phyloP scores from a whole-genome alignment of 92 coral and sea anemone genomes.

The Heteractis magnifica region DNA sequence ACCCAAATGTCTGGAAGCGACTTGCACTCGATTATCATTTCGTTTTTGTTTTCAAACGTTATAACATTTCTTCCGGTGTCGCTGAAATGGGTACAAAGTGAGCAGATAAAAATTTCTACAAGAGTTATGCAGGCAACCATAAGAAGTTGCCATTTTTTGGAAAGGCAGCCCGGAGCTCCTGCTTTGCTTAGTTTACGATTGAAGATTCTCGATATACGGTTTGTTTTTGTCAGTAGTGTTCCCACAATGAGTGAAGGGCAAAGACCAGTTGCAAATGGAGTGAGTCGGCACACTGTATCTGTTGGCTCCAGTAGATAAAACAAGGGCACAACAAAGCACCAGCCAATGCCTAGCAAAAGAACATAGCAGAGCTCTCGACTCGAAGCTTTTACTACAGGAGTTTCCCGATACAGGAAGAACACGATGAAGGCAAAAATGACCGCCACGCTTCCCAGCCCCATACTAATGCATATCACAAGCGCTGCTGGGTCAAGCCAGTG shows the following conservation, averaged over 20 bases:
- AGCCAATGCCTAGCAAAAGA: constrained; percentile 66
- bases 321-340: constrained; percentile 73
- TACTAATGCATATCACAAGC: constrained; percentile 48
- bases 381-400: constrained; percentile 87
- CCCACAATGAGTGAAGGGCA: constrained; percentile 78
- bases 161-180: constrained; percentile 75
- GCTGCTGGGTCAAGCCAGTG: constrained; percentile 65
- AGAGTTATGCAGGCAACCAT: constrained; percentile 66
- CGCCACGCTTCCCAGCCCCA: constrained; percentile 59
- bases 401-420: constrained; percentile 63
- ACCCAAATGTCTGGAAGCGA: constrained; percentile 55
- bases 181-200: constrained; percentile 71
- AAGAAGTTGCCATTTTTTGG: constrained; percentile 72
- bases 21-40: constrained; percentile 63
- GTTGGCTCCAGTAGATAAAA: constrained; percentile 61
- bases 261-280: constrained; percentile 66
- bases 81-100: constrained; percentile 36
- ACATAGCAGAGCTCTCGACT: constrained; percentile 84
- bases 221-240: constrained; percentile 83
- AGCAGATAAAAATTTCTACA: constrained; percentile 59
- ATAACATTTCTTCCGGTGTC: constrained; percentile 58
- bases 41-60: constrained; percentile 65
- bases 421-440: constrained; percentile 58
- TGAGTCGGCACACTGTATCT: constrained; percentile 57
- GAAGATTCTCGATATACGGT: constrained; percentile 85